Evolutionary conservation across 2,888 invertebrate species (phyloP), one percentile per base, ranked within the genome.

Genomic region (Lobophora halterata): DNA sequence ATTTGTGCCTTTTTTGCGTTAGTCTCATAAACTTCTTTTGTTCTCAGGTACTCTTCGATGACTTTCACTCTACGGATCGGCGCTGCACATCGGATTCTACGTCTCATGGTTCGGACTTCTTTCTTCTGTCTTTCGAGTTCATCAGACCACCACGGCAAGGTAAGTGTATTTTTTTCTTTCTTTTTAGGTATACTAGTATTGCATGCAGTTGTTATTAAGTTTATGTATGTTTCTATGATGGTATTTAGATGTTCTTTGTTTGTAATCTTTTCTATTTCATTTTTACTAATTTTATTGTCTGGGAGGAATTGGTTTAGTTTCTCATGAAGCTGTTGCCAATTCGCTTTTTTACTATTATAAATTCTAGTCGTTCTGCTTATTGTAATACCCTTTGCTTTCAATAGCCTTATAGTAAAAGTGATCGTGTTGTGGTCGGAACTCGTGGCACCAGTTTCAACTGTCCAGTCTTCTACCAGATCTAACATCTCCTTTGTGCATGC

Each of bases 351-450:
- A 2, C 8, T 28, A n/a, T 42, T 42, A 3, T 12, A 42, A 0
- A 25, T 12, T 13, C 42, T 36, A 2, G 42, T 42, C 1, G 42
- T 42, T 19, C 42, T 32, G 0, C 2, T 11, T 3, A 29, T 32
- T 5, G 9, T 5, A 13, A 18, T 7, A 3, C 42, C 45, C 9
- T 34, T 34, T 9, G 38, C 4, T 35, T 30, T 53, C 6, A n/a
- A 0, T 2, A 49, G 0, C 0, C 21, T 43, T 0, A 62, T 19
- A 3, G 40, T 30, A n/a, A 61, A 60, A 0, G 12, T n/a, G 0
- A 65, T 55, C 0, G 30, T 39, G 19, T 54, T 54, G 31, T 54
- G 57, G 39, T 54, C 54, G 3, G 54, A 52, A 37, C 48, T 55
- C n/a, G n/a, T n/a, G n/a, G n/a, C n/a, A n/a, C n/a, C n/a, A n/a